A percentile compares a stretch with the other conserved stretches of the same genome.
phyloP scores from a whole-genome alignment of 2,113 vertebrate genomes.

The Sinocyclocheilus maitianheensis region DNA sequence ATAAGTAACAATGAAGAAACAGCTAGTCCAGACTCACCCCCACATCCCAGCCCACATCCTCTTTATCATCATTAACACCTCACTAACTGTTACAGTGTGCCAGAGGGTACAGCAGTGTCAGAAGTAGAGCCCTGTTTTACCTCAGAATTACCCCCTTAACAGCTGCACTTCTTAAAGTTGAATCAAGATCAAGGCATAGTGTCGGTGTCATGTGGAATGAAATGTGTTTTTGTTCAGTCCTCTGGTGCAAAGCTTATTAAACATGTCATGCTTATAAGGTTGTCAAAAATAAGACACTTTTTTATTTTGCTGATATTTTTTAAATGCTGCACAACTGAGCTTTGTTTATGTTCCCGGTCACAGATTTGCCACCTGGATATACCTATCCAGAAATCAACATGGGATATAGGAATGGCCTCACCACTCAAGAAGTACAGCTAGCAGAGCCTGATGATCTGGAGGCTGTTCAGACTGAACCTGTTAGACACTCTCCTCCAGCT shows the following conservation, averaged over 20 bases:
- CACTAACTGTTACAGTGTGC: conserved; percentile 57
- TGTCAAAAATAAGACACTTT: not conserved
- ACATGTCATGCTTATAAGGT: not conserved
- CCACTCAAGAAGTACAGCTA: conserved; percentile 76
- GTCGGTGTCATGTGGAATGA: conserved; percentile 13
- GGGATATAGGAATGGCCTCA: conserved; percentile 79
- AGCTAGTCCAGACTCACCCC: conserved; percentile 57
- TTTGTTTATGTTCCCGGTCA: conserved; percentile 37
- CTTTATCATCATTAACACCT: conserved; percentile 73
- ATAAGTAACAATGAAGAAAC: conserved; percentile 66
- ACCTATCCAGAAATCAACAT: conserved; percentile 77
- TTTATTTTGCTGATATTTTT: no score
- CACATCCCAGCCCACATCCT: conserved; percentile 54
- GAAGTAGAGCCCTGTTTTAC: conserved; percentile 60
- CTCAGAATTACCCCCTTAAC: conserved; percentile 54
- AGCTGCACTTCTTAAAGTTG: not conserved
- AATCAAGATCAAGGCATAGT: conserved; percentile 51
- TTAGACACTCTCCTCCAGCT: conserved; percentile 58
- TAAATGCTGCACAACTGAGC: not conserved
- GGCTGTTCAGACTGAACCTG: conserved; percentile 80
- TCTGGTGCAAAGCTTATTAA: not conserved
- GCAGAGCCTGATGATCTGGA: conserved; percentile 84
- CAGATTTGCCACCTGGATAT: conserved; percentile 88
- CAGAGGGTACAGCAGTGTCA: conserved; percentile 59
- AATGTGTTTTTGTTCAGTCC: not conserved